A percentile compares a stretch with the other conserved stretches of the same genome.
Evolutionary conservation across 2,797 vertebrate species (phyloP).

Genomic region (Pachyuromys duprasi): DNA sequence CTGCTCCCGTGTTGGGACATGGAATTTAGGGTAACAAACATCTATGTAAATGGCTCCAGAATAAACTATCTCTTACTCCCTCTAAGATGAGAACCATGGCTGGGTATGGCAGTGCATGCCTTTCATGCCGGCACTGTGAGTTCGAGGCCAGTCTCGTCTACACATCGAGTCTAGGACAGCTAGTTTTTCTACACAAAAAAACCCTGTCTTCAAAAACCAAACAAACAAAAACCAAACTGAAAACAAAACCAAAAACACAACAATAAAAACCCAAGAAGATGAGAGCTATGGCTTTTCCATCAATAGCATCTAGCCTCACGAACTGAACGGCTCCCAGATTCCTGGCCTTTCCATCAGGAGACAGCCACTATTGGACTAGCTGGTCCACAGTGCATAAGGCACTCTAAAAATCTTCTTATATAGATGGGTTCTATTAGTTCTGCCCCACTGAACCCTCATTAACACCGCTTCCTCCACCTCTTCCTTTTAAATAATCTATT

Average conservation of each 20-base stretch:
- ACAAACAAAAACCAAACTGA: too few relatives aligned
- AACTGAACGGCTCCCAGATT: background rate
- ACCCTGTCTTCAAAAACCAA: too few relatives aligned
- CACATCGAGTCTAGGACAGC: too few relatives aligned
- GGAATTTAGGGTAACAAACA: background rate
- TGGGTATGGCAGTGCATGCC: too few relatives aligned
- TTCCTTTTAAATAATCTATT: background rate
- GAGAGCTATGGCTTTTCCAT: background rate
- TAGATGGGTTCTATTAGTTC: background rate
- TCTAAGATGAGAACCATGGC: background rate
- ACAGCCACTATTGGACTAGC: background rate
- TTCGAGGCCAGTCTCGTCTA: too few relatives aligned
- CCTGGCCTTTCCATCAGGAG: background rate
- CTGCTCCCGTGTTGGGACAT: background rate
- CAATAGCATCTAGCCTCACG: background rate
- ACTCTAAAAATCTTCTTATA: background rate
- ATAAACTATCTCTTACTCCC: background rate
- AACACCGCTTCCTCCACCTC: background rate
- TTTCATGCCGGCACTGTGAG: too few relatives aligned
- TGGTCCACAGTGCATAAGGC: too few relatives aligned
- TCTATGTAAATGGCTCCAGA: background rate
- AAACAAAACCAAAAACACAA: too few relatives aligned
- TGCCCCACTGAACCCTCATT: background rate
- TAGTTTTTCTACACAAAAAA: too few relatives aligned
- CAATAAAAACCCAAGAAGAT: background rate